Evolutionary conservation across 2,113 vertebrate genomes (phyloP).

Genomic region (Phalacrocorax aristotelis): DNA sequence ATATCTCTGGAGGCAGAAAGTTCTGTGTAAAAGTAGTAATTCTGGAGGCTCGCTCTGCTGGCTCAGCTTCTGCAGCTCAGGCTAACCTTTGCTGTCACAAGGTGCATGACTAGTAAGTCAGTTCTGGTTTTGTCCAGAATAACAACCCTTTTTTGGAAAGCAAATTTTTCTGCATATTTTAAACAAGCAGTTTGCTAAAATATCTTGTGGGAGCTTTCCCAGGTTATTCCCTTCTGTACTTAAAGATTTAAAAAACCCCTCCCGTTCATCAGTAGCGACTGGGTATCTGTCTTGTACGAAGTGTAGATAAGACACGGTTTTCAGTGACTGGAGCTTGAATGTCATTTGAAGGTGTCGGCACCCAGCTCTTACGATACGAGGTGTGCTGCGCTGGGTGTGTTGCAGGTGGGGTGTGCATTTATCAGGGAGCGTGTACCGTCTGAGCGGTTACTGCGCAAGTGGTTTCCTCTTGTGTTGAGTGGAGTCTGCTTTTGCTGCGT

Average conservation of each 20-base stretch:
- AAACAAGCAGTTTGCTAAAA: neutral
- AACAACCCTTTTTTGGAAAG: neutral
- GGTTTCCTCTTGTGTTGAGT: accelerated
- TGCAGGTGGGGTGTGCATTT: neutral
- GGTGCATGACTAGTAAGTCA: accelerated
- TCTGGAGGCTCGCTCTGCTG: accelerated
- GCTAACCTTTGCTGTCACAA: accelerated
- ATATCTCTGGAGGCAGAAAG: neutral
- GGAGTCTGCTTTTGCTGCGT: neutral
- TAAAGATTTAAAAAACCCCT: neutral
- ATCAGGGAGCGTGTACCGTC: neutral
- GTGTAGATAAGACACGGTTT: accelerated
- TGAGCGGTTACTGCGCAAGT: neutral
- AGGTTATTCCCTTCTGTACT: accelerated
- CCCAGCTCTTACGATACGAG: accelerated
- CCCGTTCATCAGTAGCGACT: too few species aligned
- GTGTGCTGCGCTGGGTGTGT: neutral
- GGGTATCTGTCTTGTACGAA: accelerated
- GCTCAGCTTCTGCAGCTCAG: neutral
- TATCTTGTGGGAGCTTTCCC: neutral
- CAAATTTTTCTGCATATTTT: neutral
- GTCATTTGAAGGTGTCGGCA: accelerated
- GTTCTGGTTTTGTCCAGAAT: neutral
- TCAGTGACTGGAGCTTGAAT: accelerated
- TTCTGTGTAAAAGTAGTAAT: neutral